Evolutionary conservation across 2,113 vertebrate genomes (phyloP), one percentile per base, ranked within the genome.

Genomic region (Anoura caudifer): DNA sequence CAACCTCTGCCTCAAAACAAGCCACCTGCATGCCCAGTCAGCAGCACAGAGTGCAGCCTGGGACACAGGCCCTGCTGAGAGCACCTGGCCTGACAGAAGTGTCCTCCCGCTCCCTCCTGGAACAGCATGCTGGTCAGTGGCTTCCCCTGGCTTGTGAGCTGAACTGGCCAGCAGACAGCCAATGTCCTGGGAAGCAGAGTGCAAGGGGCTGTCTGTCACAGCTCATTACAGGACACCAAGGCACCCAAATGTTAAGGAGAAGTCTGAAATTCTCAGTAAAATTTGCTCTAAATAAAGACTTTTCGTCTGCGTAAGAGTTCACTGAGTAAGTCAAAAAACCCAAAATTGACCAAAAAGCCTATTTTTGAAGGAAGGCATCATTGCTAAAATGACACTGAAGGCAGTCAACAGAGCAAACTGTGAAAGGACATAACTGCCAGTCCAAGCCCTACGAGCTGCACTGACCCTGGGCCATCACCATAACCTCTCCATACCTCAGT

Each of bases 401-500:
- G 50, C 2, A 3, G 54, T 19, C 43, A 81, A 7, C 41, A 24
- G 9, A 52, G 92, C 63, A 41, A 28, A 45, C 14, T 3, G 47
- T 13, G 50, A 22, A 26, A 19, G n/a, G 13, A 41, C 28, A 38
- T 28, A 5, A 38, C 24, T 0, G 52, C 45, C 45, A 0, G 1
- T 15, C 65, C 54, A 0, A 4, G 16, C 16, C 73, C 28, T 0
- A 0, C 8, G 0, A 20, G 82, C 47, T 4, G 16, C 4, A 6
- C 33, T 3, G 83, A 13, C 33, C 13, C 33, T 5, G 38, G 82
- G 31, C 82, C 43, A 8, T 7, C 22, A 20, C 7, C 28, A 5
- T 9, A 24, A 26, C 22, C 28, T 43, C 69, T 19, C 38, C 1
- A 3, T 1, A 15, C 72, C 61, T 28, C n/a, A 5, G 20, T 1